Evolutionary conservation across 2,113 vertebrate species (phyloP).

Genomic region (Ailuropoda melanoleuca): DNA sequence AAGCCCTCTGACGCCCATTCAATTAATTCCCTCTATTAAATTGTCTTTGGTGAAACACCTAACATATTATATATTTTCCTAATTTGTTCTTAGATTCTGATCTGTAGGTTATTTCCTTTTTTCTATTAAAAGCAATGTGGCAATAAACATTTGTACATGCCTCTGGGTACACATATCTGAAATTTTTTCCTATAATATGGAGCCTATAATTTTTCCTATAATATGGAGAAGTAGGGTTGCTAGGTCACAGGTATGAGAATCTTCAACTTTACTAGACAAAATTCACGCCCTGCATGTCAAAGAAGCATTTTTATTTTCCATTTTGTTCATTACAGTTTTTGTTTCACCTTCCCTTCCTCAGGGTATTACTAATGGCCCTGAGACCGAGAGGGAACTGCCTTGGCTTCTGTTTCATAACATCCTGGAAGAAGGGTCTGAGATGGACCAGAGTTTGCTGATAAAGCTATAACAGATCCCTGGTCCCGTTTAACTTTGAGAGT

Average conservation of each 20-base stretch:
- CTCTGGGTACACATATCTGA: neutral
- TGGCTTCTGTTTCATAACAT: neutral
- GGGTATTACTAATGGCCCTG: neutral
- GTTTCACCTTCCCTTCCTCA: neutral
- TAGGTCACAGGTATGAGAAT: neutral
- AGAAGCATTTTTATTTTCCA: neutral
- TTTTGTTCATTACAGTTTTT: neutral
- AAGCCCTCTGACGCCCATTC: rapidly evolving
- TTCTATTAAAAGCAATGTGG: neutral
- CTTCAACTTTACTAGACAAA: neutral
- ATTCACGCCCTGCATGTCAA: neutral
- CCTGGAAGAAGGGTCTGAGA: neutral
- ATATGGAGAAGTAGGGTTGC: neutral
- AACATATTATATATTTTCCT: neutral
- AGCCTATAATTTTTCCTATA: too few species aligned
- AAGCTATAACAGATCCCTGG: neutral
- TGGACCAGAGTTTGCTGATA: neutral
- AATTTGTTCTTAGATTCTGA: neutral
- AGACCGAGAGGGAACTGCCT: neutral
- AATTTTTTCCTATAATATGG: neutral
- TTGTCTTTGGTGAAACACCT: neutral
- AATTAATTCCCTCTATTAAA: neutral
- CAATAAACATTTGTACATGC: neutral
- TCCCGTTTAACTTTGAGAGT: neutral
- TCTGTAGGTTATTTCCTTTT: neutral